Evolutionary conservation across 2,888 invertebrate genomes (phyloP).

Genomic region (Leptarthrus brevirostris): DNA sequence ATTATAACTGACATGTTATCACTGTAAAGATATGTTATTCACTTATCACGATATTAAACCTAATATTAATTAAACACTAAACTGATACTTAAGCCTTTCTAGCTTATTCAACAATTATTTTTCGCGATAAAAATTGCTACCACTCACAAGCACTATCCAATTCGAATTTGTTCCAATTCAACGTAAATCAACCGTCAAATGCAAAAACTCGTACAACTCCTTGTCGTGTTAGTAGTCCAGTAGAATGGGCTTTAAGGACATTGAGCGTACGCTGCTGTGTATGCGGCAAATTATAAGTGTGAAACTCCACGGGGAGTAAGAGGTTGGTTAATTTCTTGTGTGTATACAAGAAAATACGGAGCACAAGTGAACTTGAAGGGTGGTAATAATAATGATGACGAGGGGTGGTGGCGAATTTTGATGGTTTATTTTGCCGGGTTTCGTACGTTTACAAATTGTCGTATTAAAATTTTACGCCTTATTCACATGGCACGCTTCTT

Average conservation of each 20-base stretch:
- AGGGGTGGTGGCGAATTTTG: constrained; percentile 46
- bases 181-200: constrained; percentile 4
- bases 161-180: constrained; percentile 3
- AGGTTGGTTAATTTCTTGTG: constrained; percentile 10
- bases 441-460: constrained; percentile 14
- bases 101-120: too few species aligned
- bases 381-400: constrained; percentile 26
- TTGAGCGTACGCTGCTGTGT: not conserved
- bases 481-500: not conserved
- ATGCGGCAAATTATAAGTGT: not conserved
- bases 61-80: not conserved
- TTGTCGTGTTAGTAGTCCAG: not conserved
- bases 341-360: constrained; percentile 1
- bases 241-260: constrained; percentile 6
- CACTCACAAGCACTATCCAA: too few species aligned
- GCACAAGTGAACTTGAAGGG: constrained; percentile 34
- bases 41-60: constrained; percentile 33
- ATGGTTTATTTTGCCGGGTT: constrained; percentile 53
- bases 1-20: constrained; percentile 10
- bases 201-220: not conserved
- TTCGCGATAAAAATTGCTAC: too few species aligned
- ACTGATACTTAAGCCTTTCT: too few species aligned
- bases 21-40: constrained; percentile 36
- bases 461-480: not conserved
- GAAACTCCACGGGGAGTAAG: constrained; percentile 5